Percentiles rank a stretch among this genome's conserved stretches.
Conservation (phyloP, 1,140 invertebrate species). For the Drosophila nigrodunni region DNA sequence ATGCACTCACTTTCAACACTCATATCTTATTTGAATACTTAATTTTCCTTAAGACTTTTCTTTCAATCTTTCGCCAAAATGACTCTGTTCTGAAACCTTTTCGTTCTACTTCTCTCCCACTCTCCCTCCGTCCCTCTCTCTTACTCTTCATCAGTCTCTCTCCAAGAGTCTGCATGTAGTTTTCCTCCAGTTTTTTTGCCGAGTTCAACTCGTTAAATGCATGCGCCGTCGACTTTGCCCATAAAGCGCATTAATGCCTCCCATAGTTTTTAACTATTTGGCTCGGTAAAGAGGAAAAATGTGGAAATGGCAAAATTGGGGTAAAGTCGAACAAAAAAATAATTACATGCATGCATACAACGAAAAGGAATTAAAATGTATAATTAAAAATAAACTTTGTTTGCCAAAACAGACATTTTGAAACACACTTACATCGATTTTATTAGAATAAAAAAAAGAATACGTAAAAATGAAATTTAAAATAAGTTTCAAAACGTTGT, state of each 20-base stretch:
- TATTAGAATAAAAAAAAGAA: neutral
- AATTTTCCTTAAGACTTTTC: neutral
- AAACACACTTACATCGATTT: constrained; percentile 12
- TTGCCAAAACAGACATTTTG: neutral
- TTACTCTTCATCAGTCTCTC: neutral
- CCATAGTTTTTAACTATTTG: constrained; percentile 50
- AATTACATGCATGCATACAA: constrained; percentile 18
- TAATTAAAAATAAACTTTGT: neutral
- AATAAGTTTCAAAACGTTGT: neutral
- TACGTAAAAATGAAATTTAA: neutral
- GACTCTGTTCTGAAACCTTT: neutral
- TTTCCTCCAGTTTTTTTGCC: constrained; percentile 21
- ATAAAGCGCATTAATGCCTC: constrained; percentile 70
- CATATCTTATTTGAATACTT: neutral
- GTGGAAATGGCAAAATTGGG: neutral
- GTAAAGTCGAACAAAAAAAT: constrained; percentile 34
- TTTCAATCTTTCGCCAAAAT: neutral
- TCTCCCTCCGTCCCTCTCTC: neutral
- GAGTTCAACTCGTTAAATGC: constrained; percentile 59
- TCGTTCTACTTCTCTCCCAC: neutral
- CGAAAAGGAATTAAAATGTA: constrained; percentile 1
- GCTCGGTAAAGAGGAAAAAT: neutral
- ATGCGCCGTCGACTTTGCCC: constrained; percentile 53
- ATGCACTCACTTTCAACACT: neutral
- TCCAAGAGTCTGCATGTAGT: constrained; percentile 1